These are phyloP conservation scores for Caenorhabditis remanei DNA, from an alignment of 1,140 invertebrate genomes.

Conservation along the genomic window DNA sequence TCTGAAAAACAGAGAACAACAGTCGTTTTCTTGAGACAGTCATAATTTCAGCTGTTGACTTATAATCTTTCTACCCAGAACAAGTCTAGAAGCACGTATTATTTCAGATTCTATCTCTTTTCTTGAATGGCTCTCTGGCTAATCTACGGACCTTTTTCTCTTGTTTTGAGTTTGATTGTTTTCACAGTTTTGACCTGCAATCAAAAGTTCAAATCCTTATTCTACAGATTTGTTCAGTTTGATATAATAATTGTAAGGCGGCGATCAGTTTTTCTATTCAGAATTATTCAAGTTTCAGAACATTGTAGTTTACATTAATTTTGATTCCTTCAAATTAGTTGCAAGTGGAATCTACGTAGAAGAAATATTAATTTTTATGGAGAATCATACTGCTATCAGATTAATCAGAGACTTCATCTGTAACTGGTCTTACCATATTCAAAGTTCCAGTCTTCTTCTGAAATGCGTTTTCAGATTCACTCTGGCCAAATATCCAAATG, in stretches of 20 bases:
- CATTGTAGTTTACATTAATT: neutral
- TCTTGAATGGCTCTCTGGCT: neutral
- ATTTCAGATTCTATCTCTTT: neutral
- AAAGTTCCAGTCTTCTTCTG: neutral
- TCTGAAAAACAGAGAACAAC: too few relatives aligned
- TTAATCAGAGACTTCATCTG: neutral
- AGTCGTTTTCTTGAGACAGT: too few relatives aligned
- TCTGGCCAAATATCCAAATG: neutral
- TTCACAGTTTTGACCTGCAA: neutral
- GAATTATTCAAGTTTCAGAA: neutral
- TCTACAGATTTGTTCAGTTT: constrained; percentile 2
- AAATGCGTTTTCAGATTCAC: neutral
- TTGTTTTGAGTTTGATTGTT: neutral
- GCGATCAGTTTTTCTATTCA: too few relatives aligned
- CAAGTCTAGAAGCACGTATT: too few relatives aligned
- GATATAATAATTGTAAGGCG: neutral
- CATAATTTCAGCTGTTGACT: too few relatives aligned
- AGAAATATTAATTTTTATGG: neutral
- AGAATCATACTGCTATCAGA: neutral
- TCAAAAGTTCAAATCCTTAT: neutral
- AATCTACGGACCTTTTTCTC: constrained; percentile 11
- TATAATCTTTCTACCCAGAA: too few relatives aligned
- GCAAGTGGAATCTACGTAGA: neutral
- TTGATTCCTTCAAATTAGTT: neutral
- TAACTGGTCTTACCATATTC: constrained; percentile 7